A percentile compares a stretch with the other conserved stretches of the same genome.
phyloP scores from a whole-genome alignment of 2,797 vertebrate species.

The Varecia variegata region DNA sequence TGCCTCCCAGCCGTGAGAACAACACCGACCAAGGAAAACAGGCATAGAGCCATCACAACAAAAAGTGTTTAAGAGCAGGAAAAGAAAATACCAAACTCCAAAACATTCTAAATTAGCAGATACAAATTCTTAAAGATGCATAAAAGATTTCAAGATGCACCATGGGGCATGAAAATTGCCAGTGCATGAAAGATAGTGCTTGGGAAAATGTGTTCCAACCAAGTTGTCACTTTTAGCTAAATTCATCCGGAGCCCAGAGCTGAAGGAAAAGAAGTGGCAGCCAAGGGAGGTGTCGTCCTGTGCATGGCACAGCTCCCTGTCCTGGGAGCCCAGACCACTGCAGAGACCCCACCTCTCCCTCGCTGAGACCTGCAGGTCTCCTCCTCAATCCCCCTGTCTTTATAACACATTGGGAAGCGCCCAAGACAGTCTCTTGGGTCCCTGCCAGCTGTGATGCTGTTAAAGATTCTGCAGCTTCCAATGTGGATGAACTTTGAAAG shows the following conservation, averaged over 20 bases:
- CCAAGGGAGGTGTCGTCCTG: too few species aligned
- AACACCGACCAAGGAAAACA: background rate
- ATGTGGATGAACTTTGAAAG: background rate
- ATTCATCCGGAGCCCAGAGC: background rate
- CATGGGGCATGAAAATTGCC: background rate
- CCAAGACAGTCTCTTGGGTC: background rate
- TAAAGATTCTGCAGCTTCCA: background rate
- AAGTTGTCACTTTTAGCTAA: background rate
- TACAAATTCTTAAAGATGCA: constrained; percentile 28
- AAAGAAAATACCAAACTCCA: background rate
- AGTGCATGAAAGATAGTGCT: background rate
- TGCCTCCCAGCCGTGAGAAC: background rate
- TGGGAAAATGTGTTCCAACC: accelerated
- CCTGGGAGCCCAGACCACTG: background rate
- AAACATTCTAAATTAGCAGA: constrained; percentile 17
- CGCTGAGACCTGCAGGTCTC: background rate
- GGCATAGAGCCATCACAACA: background rate
- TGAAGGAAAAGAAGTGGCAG: background rate
- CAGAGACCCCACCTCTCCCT: background rate
- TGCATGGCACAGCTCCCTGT: background rate
- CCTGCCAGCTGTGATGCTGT: background rate
- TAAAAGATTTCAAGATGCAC: background rate
- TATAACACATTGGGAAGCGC: background rate
- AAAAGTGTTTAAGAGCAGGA: background rate
- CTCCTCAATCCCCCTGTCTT: background rate